Conservation (phyloP, 1,140 invertebrate genomes). For the Contarinia nasturtii region DNA sequence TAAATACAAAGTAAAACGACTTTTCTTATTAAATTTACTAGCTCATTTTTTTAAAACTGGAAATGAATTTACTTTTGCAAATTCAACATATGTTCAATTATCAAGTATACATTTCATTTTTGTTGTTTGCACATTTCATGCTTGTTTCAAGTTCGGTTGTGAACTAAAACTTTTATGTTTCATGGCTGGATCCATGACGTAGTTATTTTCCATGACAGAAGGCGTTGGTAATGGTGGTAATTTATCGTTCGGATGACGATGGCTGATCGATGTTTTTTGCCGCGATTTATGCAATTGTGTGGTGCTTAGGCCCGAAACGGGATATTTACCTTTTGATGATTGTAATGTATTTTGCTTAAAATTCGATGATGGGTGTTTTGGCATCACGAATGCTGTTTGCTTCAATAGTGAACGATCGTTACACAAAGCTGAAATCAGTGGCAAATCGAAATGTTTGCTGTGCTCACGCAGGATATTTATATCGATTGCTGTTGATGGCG, state of each 20-base stretch:
- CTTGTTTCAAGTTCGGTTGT: conserved; percentile 3
- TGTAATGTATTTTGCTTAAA: neutral
- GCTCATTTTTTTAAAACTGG: too few species aligned
- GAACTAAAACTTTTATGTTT: conserved; percentile 19
- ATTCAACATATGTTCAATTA: too few species aligned
- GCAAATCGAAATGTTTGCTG: conserved; percentile 70
- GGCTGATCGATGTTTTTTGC: conserved; percentile 29
- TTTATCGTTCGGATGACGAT: conserved; percentile 38
- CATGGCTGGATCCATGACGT: conserved; percentile 18
- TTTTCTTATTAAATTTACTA: too few species aligned
- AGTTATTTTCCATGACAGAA: conserved; percentile 21
- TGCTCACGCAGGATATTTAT: conserved; percentile 66
- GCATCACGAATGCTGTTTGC: conserved; percentile 60
- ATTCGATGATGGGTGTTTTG: conserved; percentile 34
- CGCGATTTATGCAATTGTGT: conserved; percentile 35
- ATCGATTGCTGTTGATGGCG: conserved; percentile 33
- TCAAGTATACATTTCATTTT: too few species aligned
- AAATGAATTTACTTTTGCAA: too few species aligned
- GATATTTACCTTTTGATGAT: conserved; percentile 29
- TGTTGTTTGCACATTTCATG: too few species aligned
- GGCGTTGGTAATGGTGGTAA: conserved; percentile 23
- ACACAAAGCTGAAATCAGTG: conserved; percentile 72
- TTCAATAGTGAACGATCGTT: conserved; percentile 70
- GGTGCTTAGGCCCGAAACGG: conserved; percentile 37
- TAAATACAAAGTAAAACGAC: too few species aligned